These are phyloP conservation scores for Aythya baeri DNA, from an alignment of 2,113 vertebrate genomes.

Conservation along the genomic window DNA sequence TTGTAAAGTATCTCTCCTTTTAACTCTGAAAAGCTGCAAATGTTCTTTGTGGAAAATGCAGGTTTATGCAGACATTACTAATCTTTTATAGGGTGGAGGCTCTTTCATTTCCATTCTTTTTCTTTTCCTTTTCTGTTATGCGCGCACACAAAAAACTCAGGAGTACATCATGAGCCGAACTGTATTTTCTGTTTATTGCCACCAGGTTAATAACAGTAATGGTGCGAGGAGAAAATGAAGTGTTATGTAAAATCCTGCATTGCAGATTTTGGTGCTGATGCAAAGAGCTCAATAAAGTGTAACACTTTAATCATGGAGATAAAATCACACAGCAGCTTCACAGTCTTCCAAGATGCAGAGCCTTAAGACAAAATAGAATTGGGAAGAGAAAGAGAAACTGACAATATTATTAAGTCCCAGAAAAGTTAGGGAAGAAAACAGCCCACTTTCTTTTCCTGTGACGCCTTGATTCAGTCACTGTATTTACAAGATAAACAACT, in stretches of 20 bases:
- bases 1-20: not conserved
- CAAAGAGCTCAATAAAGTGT: conserved; percentile 82
- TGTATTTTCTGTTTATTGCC: conserved; percentile 79
- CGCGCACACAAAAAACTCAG: not conserved
- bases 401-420: not conserved
- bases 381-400: conserved; percentile 55
- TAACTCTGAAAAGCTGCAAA: not conserved
- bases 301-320: conserved; percentile 84
- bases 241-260: conserved; percentile 85
- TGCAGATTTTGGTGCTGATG: conserved; percentile 81
- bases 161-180: conserved; percentile 55
- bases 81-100: not conserved
- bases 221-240: conserved; percentile 76
- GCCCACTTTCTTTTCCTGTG: not conserved
- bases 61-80: not conserved
- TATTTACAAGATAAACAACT: conserved; percentile 27
- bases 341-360: conserved; percentile 72
- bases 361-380: conserved; percentile 77
- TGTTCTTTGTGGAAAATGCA: conserved; percentile 18
- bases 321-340: conserved; percentile 76
- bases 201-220: conserved; percentile 82
- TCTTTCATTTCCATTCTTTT: conserved; percentile 7
- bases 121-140: conserved; percentile 10
- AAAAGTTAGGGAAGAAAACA: conserved; percentile 33
- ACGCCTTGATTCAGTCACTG: conserved; percentile 9